A percentile compares a stretch with the other conserved stretches of the same genome.
Evolutionary conservation across 2,797 vertebrate species (phyloP).

Genomic region (Anguilla megastoma): DNA sequence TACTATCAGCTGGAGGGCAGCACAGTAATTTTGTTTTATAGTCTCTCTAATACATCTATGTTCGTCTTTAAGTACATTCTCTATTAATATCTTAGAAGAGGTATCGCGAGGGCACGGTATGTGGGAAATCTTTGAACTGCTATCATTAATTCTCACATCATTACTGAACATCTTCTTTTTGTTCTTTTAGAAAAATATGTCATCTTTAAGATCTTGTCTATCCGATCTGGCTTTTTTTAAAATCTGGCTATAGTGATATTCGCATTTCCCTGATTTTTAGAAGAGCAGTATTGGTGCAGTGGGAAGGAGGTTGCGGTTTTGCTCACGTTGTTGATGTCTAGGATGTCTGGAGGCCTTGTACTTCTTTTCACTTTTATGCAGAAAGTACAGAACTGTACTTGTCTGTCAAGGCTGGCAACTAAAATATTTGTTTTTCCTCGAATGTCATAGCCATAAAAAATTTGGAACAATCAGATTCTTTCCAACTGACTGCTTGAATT

Average conservation of each 20-base stretch:
- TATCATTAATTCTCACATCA: background rate
- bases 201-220: background rate
- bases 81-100: constrained; percentile 8
- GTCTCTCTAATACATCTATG: background rate
- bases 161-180: background rate
- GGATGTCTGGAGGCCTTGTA: background rate
- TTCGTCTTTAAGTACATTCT: constrained; percentile 3
- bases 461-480: background rate
- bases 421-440: background rate
- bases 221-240: background rate
- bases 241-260: background rate
- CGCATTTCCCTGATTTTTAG: background rate
- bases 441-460: background rate
- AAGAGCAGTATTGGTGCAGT: background rate
- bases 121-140: background rate
- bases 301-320: background rate
- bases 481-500: background rate
- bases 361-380: background rate
- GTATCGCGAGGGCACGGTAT: background rate
- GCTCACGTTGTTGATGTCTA: background rate
- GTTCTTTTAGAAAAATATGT: background rate
- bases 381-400: background rate
- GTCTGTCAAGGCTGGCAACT: background rate
- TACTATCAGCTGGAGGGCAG: constrained; percentile 8
- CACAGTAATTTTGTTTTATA: constrained; percentile 24